Evolutionary conservation across 2,888 invertebrate genomes (phyloP).

Genomic region (Ectemnius lituratus): DNA sequence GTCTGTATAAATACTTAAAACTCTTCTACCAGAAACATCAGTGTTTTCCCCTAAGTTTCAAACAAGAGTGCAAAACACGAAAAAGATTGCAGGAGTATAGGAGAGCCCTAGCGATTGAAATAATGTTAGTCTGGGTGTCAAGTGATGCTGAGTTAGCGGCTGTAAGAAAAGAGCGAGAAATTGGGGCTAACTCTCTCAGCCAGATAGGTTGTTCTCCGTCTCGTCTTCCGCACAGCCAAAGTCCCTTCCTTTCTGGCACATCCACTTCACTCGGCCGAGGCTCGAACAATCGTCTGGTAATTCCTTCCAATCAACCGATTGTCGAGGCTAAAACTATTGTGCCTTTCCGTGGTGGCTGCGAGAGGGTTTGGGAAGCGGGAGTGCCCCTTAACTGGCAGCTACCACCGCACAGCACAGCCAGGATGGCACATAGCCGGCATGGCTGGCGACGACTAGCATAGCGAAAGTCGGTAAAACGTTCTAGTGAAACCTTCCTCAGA

Average conservation of each 20-base stretch:
- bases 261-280: constrained; percentile 63
- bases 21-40: no score
- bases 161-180: constrained; percentile 39
- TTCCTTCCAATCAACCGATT: constrained; percentile 75
- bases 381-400: constrained; percentile 49
- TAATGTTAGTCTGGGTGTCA: constrained; percentile 66
- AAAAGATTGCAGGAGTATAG: constrained; percentile 44
- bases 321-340: constrained; percentile 74
- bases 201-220: constrained; percentile 66
- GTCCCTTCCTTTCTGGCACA: constrained; percentile 53
- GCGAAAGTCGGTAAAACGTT: constrained; percentile 54
- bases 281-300: constrained; percentile 71
- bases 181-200: constrained; percentile 51
- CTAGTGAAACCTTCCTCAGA: constrained; percentile 41
- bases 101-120: constrained; percentile 56
- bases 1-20: no score
- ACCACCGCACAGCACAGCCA: constrained; percentile 34
- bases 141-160: constrained; percentile 70
- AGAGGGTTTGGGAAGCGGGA: constrained; percentile 34
- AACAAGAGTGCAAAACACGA: constrained; percentile 4
- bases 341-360: constrained; percentile 46
- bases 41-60: background rate
- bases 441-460: constrained; percentile 1
- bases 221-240: constrained; percentile 38
- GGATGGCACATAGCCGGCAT: constrained; percentile 20